A percentile compares a stretch with the other conserved stretches of the same genome.
These are phyloP conservation scores for Salminus brasiliensis DNA, from an alignment of 2,113 vertebrate genomes.

Conservation along the genomic window DNA sequence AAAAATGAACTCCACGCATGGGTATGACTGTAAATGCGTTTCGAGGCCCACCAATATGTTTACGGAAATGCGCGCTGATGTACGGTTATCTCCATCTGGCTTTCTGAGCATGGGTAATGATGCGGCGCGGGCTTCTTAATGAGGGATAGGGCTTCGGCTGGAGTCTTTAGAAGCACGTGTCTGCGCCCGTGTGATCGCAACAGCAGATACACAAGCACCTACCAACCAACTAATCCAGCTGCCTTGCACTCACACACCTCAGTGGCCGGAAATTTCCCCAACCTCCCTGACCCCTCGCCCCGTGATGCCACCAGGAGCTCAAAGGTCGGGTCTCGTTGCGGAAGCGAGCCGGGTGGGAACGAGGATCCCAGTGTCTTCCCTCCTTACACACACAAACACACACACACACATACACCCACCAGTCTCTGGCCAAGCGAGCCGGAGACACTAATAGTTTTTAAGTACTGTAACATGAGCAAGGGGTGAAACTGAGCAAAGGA, in stretches of 20 bases:
- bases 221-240: conserved; percentile 50
- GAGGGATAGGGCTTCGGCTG: conserved; percentile 25
- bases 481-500: conserved; percentile 39
- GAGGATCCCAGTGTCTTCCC: conserved; percentile 52
- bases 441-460: conserved; percentile 68
- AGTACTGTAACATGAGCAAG: conserved; percentile 47
- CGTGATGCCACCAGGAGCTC: conserved; percentile 57
- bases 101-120: conserved; percentile 39
- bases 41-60: conserved; percentile 7
- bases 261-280: conserved; percentile 70
- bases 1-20: neutral
- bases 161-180: conserved; percentile 9
- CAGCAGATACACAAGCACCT: conserved; percentile 21
- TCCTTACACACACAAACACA: conserved; percentile 36
- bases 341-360: conserved; percentile 59
- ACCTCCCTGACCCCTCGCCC: conserved; percentile 56
- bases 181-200: conserved; percentile 9
- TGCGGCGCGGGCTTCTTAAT: conserved; percentile 42
- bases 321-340: conserved; percentile 42
- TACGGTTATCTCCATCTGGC: conserved; percentile 28
- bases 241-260: conserved; percentile 18
- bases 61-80: conserved; percentile 7
- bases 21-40: neutral
- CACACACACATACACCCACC: neutral
- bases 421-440: conserved; percentile 54